These are phyloP conservation scores for Yponomeuta plumbellus DNA, from an alignment of 2,888 invertebrate species.

Conservation along the genomic window DNA sequence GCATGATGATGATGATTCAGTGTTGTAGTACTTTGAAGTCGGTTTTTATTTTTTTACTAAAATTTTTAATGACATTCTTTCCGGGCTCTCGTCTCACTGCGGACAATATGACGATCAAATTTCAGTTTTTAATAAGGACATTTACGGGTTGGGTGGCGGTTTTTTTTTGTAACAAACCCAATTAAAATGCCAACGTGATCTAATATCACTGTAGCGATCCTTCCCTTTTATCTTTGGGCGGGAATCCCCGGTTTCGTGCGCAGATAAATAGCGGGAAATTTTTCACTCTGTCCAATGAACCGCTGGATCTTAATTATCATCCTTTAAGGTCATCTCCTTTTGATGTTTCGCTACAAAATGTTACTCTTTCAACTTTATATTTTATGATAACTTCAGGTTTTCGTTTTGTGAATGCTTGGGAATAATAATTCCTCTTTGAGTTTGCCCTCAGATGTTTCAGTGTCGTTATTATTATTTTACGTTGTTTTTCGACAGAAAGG, in stretches of 20 bases:
- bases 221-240: slow-evolving; percentile 8
- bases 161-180: slow-evolving; percentile 8
- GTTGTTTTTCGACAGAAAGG: no score
- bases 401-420: neutral
- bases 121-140: slow-evolving; percentile 2
- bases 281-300: slow-evolving; percentile 4
- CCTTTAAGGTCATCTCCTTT: neutral
- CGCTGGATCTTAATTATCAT: slow-evolving; percentile 2
- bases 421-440: neutral
- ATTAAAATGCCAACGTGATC: slow-evolving; percentile 4
- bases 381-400: neutral
- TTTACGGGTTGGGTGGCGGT: neutral
- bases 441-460: neutral
- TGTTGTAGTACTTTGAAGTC: no score
- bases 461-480: no score
- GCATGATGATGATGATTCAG: no score
- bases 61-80: neutral
- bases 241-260: neutral
- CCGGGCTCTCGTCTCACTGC: neutral
- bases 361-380: neutral
- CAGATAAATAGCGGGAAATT: slow-evolving; percentile 3
- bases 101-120: neutral
- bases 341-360: neutral
- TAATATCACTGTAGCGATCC: slow-evolving; percentile 10
- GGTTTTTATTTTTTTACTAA: no score